Base-by-base conservation (phyloP, 2,113 vertebrate genomes). In the Polyodon spathula region DNA sequence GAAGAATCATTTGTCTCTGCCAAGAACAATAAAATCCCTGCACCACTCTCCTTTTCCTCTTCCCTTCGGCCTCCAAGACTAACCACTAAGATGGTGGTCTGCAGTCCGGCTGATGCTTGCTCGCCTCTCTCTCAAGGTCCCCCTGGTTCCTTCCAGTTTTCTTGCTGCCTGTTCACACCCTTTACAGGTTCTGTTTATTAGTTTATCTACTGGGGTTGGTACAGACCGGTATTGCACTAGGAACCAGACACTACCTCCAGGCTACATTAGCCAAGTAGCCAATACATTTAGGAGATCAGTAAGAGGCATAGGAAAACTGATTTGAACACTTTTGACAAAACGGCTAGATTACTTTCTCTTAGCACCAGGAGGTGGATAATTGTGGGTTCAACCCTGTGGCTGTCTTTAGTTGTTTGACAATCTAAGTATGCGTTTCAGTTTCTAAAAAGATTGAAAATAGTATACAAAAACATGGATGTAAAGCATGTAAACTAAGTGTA, bases 61-160 rank as follows among this genome's bases (percentile, higher is more conserved):
- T 83, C 76, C 68, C 68, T 80, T 69, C 82, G 78, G 77, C 76
- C 85, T 76, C 72, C 84, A 55, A 81, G 85, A 72, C 78, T 82
- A 73, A 83, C 77, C 83, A 72, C 88, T 84, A 90, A 91, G 73
- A 87, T 88, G 76, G 89, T 86, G 84, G 87, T 87, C 84, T 87
- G 85, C 84, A 75, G 86, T 75, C 72, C 85, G 59, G 86, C 85
- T 68, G 85, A 88, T 69, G 62, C 70, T 69, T 77, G 74, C 60
- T 73, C 86, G 71, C 71, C 87, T 80, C 81, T 88, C 63, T 73
- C 87, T 83, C 88, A 88, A 73, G 88, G 86, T 85, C 73, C 75
- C 80, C 72, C 77, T 37, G 64, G 72, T 67, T 82, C 81, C 72
- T 76, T 78, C 75, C 69, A 77, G 73, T 82, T 77, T 75, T 77